These are phyloP conservation scores for Colius striatus DNA, from an alignment of 2,113 vertebrate species.

Conservation along the genomic window DNA sequence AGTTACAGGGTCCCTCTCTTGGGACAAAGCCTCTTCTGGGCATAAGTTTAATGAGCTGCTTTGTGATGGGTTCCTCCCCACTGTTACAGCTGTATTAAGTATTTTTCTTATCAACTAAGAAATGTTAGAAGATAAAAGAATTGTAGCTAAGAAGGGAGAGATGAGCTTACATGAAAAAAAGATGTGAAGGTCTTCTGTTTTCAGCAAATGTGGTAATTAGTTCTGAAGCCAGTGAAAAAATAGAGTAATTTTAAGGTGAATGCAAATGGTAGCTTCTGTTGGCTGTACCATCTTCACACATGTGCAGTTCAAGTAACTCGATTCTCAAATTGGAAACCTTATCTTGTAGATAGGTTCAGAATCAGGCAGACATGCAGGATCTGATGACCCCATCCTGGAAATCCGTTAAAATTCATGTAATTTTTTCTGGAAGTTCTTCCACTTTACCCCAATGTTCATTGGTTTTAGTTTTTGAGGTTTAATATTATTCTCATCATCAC, in stretches of 20 bases:
- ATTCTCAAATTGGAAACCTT: not conserved
- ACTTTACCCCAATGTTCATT: not conserved
- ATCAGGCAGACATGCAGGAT: not conserved
- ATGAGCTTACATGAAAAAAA: not conserved
- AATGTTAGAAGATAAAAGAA: not conserved
- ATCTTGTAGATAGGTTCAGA: not conserved
- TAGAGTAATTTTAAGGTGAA: not conserved
- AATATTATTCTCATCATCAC: not conserved
- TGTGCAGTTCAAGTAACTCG: not conserved
- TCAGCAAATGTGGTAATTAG: not conserved
- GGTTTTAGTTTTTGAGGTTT: not conserved
- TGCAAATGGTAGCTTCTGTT: not conserved
- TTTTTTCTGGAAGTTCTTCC: not conserved
- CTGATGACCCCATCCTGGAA: not conserved
- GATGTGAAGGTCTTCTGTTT: not conserved
- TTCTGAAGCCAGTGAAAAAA: not conserved
- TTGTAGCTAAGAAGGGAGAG: not conserved
- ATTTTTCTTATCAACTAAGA: not conserved
- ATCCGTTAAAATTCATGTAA: not conserved
- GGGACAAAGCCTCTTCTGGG: no score
- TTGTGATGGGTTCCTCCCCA: no score
- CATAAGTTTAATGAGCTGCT: no score
- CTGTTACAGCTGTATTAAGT: no score
- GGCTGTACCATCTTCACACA: not conserved
- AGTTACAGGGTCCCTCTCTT: no score